These are phyloP conservation scores for Globodera ellingtonae DNA, from an alignment of 1,140 invertebrate species.

Conservation along the genomic window DNA sequence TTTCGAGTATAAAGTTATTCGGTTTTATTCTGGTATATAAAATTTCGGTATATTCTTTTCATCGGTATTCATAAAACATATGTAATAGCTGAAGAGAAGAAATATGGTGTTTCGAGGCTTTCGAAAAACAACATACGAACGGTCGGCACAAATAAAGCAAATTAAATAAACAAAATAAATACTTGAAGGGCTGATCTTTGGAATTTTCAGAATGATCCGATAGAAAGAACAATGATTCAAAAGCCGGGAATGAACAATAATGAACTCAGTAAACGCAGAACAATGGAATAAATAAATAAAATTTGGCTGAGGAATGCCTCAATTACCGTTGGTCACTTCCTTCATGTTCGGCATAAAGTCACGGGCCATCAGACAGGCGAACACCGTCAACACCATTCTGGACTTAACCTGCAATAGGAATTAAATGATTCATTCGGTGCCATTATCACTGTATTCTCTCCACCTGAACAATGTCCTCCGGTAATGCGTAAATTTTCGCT, in stretches of 20 bases:
- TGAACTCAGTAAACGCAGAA: background rate
- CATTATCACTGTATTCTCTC: background rate
- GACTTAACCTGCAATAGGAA: slow-evolving; percentile 73
- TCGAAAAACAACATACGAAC: background rate
- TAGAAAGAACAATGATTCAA: background rate
- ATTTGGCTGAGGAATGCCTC: background rate
- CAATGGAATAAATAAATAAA: background rate
- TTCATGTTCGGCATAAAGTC: slow-evolving; percentile 80
- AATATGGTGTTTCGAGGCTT: background rate
- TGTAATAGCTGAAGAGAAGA: background rate
- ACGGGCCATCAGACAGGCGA: slow-evolving; percentile 95
- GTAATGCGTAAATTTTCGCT: slow-evolving; percentile 92
- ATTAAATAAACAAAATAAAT: background rate
- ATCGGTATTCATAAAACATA: background rate
- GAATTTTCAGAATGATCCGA: background rate
- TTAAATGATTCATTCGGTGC: too few species aligned
- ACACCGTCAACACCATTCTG: slow-evolving; percentile 99
- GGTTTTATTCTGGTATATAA: background rate
- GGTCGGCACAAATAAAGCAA: too few species aligned
- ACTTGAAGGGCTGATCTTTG: background rate
- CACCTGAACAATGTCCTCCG: slow-evolving; percentile 94
- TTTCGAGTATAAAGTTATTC: too few species aligned
- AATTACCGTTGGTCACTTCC: slow-evolving; percentile 36
- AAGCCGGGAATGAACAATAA: background rate
- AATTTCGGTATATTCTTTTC: background rate